These are phyloP conservation scores for Sardinella longiceps DNA, from an alignment of 2,797 vertebrate species.

Conservation along the genomic window DNA sequence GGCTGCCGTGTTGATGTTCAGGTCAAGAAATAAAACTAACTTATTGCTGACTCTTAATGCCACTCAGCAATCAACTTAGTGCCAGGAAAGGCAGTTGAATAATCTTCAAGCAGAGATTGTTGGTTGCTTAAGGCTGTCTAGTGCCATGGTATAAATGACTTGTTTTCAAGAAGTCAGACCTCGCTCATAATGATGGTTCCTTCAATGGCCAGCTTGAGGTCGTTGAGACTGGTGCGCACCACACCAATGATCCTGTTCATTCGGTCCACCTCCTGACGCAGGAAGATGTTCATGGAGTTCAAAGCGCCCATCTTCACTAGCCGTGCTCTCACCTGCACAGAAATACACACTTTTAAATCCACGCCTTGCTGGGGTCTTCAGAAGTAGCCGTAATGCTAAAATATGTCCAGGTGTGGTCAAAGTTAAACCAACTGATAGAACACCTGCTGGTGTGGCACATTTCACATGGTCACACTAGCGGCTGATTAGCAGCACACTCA, in stretches of 20 bases:
- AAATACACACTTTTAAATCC: background rate
- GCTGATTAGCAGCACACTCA: background rate
- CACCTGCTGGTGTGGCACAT: background rate
- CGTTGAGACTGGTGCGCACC: slow-evolving; percentile 77
- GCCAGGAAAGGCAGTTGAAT: background rate
- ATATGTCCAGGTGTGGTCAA: no score
- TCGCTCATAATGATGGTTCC: slow-evolving; percentile 64
- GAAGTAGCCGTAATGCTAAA: no score
- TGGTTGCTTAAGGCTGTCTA: background rate
- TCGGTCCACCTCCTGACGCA: slow-evolving; percentile 82
- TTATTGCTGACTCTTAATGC: background rate
- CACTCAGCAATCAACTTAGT: background rate
- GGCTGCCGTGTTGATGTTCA: background rate
- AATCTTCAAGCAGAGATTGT: background rate
- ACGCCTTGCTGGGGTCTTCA: background rate
- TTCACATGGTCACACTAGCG: background rate
- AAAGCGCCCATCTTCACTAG: slow-evolving; percentile 82
- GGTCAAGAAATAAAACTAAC: no score
- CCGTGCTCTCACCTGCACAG: slow-evolving; percentile 74
- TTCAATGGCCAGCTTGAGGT: slow-evolving; percentile 83
- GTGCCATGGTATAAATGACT: background rate
- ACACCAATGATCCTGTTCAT: slow-evolving; percentile 81
- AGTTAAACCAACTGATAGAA: no score
- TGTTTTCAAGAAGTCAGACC: background rate
- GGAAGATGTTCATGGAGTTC: slow-evolving; percentile 85